phyloP scores from a whole-genome alignment of 2,888 invertebrate species.

The Melieria crassipennis region DNA sequence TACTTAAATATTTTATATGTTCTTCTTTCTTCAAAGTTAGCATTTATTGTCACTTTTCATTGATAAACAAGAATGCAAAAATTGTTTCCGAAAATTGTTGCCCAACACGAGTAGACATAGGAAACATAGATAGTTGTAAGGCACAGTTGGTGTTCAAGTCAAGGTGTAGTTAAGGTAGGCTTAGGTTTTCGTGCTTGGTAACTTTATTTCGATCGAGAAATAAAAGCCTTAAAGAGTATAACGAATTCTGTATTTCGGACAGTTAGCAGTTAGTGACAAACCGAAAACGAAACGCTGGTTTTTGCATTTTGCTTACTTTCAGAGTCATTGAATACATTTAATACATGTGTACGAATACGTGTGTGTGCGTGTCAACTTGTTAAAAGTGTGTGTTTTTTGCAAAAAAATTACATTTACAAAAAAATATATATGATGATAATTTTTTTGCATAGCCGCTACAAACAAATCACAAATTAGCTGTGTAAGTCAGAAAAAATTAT shows the following conservation, averaged over 20 bases:
- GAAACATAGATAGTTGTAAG: background rate
- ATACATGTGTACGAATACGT: background rate
- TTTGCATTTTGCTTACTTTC: too few species aligned
- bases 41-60: background rate
- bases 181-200: background rate
- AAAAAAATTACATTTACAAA: slow-evolving; percentile 21
- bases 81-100: slow-evolving; percentile 9
- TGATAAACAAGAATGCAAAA: slow-evolving; percentile 19
- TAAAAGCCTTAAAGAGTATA: slow-evolving; percentile 18
- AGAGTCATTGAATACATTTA: background rate
- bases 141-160: background rate
- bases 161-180: background rate
- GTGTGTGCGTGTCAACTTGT: too few species aligned
- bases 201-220: slow-evolving; percentile 28
- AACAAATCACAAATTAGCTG: slow-evolving; percentile 33
- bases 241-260: background rate
- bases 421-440: slow-evolving; percentile 9
- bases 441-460: slow-evolving; percentile 36
- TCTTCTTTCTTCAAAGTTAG: background rate
- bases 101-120: too few species aligned
- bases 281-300: too few species aligned
- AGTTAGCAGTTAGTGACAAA: too few species aligned
- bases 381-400: too few species aligned
- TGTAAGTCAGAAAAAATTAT: slow-evolving; percentile 12
- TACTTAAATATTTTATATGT: slow-evolving; percentile 28